A percentile compares a stretch with the other conserved stretches of the same genome.
Conservation (phyloP, 53 echinoderm and acorn worm species). For the Echinarachnius parma region DNA sequence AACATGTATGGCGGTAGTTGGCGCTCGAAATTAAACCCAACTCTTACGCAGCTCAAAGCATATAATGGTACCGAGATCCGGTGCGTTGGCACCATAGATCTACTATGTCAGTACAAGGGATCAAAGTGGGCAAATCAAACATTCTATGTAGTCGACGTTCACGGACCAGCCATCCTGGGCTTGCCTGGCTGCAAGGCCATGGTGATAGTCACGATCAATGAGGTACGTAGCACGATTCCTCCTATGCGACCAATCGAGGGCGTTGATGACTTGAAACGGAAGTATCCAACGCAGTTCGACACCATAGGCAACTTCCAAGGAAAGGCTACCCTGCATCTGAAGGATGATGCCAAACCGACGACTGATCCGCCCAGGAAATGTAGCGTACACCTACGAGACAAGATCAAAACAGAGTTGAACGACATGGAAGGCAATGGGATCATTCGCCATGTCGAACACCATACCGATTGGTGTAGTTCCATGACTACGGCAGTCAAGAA, state of each 20-base stretch:
- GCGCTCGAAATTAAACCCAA: no score
- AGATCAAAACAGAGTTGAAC: constrained; percentile 53
- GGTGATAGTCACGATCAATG: constrained; percentile 10
- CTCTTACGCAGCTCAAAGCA: no score
- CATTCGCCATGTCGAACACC: constrained; percentile 45
- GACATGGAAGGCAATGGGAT: constrained; percentile 53
- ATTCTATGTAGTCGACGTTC: constrained; percentile 37
- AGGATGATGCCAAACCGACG: constrained; percentile 44
- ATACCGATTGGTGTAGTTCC: constrained; percentile 66
- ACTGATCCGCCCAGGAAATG: constrained; percentile 59
- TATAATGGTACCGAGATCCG: constrained; percentile 12
- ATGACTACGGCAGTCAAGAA: constrained; percentile 52
- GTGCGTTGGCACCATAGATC: constrained; percentile 27
- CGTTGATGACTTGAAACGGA: background rate
- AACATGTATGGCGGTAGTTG: no score
- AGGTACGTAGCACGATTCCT: no score
- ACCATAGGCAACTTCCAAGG: constrained; percentile 42
- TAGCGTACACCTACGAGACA: constrained; percentile 56
- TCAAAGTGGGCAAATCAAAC: constrained; percentile 18
- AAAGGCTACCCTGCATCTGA: constrained; percentile 39
- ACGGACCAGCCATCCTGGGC: constrained; percentile 26
- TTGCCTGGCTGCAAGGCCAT: constrained; percentile 7
- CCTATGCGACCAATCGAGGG: background rate
- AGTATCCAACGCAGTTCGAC: constrained; percentile 52
- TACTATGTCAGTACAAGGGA: constrained; percentile 15